Evolutionary conservation across 2,797 vertebrate genomes (phyloP), one percentile per base, ranked within the genome.

Genomic region (Lepilemur septentrionalis): DNA sequence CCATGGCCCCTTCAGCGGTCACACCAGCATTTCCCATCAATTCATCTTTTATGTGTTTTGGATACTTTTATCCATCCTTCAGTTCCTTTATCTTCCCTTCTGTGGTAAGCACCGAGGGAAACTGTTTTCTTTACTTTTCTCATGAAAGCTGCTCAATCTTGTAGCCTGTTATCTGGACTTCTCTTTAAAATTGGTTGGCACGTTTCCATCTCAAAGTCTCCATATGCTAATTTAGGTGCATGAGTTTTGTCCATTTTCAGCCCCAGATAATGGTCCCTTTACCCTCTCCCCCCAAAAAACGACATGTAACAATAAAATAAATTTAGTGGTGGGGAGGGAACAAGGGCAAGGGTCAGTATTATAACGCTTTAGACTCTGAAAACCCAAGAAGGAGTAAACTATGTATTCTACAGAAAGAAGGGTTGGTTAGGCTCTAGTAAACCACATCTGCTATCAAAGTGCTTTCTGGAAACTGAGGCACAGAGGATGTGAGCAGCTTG

Each of bases 401-500:
- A n/a, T 28, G 8, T n/a, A 32, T 48, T 91, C 7, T 46, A 22
- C 4, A 65, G 46, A 23, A 46, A 38, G 23, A 9, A 59, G 38
- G 23, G 18, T 67, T 61, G 38, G n/a, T 13, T 61, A 48, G 48
- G n/a, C 23, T 80, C 57, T 76, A 7, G 12, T 10, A 92, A 93
- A 11, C 18, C 5, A 46, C 0, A 18, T 2, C 5, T 69, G 32
- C 38, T 55, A 73, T 79, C 79, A 28, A 70, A 86, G 46, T 10
- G 32, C 35, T 61, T 73, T 84, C 59, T 84, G 61, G 76, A 92
- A 90, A 92, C 41, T 0, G n/a, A 95, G 52, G 67, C 65, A 78
- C 22, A 50, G 88, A 76, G 32, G 22, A 57, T 52, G 98, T 98
- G 65, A 99, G 98, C 72, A 98, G 98, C 70, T 97, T 99, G 98